These are phyloP conservation scores for Mesaphorura yosii DNA, from an alignment of 1,140 invertebrate species.

Conservation along the genomic window DNA sequence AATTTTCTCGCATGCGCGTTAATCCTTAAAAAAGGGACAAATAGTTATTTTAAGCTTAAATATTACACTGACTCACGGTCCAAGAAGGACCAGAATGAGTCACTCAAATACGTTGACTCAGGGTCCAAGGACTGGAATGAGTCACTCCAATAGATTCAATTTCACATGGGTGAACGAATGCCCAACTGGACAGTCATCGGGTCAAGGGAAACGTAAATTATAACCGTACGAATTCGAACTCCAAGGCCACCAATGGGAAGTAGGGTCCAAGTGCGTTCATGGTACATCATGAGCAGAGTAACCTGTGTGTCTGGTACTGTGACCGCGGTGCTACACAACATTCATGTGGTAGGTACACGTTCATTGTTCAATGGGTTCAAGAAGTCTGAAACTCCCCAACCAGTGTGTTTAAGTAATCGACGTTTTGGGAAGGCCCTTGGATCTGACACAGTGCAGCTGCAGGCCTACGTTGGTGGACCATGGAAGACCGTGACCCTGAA, in stretches of 20 bases:
- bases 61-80: no score
- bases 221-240: no score
- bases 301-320: slow-evolving; percentile 7
- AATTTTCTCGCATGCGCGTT: no score
- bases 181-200: no score
- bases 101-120: no score
- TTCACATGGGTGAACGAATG: no score
- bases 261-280: neutral
- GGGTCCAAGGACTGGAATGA: no score
- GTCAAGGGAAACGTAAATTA: no score
- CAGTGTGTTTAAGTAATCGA: slow-evolving; percentile 4
- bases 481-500: slow-evolving; percentile 4
- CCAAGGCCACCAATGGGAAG: neutral
- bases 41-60: no score
- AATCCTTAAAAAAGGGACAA: no score
- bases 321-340: slow-evolving; percentile 16
- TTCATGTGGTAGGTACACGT: slow-evolving; percentile 9
- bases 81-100: no score
- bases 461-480: neutral
- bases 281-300: neutral
- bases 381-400: neutral
- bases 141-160: no score
- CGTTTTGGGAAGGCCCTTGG: slow-evolving; percentile 1
- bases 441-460: slow-evolving; percentile 2
- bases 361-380: slow-evolving; percentile 11